phyloP scores from a whole-genome alignment of 92 coral and sea anemone species.

The Phenganax marumi region DNA sequence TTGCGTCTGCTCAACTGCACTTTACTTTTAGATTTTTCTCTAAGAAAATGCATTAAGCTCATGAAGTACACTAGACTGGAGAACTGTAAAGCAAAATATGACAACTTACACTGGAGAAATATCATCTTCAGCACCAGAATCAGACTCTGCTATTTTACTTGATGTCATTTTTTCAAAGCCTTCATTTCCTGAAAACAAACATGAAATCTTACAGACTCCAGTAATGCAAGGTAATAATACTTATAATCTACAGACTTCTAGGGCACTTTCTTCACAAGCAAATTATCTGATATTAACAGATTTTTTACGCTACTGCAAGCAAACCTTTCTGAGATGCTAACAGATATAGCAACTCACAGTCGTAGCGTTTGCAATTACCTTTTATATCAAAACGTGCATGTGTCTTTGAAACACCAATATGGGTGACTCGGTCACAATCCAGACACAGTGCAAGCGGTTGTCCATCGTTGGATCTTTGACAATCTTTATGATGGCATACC shows the following conservation, averaged over 20 bases:
- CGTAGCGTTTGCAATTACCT: constrained; percentile 41
- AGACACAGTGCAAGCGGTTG: constrained; percentile 74
- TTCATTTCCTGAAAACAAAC: constrained; percentile 56
- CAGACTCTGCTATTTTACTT: constrained; percentile 83
- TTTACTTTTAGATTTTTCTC: constrained; percentile 81
- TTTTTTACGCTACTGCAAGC: too few relatives aligned
- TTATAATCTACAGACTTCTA: neutral
- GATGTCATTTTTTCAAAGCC: constrained; percentile 68
- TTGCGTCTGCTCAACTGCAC: constrained; percentile 85
- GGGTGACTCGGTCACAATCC: constrained; percentile 85
- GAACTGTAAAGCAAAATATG: neutral
- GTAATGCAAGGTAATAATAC: neutral
- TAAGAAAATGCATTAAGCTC: neutral
- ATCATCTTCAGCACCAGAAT: constrained; percentile 97
- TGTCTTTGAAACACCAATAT: constrained; percentile 63
- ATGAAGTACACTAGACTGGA: neutral
- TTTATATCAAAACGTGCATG: constrained; percentile 89
- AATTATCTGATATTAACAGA: too few relatives aligned
- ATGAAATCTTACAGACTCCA: neutral
- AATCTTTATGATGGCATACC: constrained; percentile 96
- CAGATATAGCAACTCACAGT: neutral
- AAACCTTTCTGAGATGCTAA: neutral
- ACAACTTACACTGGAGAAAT: constrained; percentile 55
- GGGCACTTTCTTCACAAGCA: too few relatives aligned
- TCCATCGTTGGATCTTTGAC: constrained; percentile 72